Evolutionary conservation across 2,113 vertebrate species (phyloP).

Genomic region (Tragelaphus buxtoni): DNA sequence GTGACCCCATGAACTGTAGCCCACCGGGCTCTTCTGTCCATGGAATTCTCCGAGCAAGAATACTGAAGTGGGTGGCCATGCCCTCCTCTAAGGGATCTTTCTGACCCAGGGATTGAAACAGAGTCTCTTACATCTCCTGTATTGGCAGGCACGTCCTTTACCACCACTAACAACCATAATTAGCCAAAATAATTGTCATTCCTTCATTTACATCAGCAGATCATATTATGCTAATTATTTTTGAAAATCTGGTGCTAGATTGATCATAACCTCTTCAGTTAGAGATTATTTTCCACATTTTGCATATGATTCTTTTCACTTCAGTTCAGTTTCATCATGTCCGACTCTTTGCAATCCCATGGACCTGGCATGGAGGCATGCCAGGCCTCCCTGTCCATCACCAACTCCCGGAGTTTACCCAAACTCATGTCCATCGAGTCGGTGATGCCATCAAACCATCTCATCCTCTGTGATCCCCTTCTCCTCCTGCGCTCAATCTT

Average conservation of each 20-base stretch:
- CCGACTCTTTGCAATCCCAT: neutral
- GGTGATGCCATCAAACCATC: neutral
- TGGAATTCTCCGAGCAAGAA: neutral
- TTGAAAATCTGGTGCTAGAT: neutral
- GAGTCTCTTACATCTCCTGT: neutral
- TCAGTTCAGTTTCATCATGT: neutral
- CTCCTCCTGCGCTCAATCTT: neutral
- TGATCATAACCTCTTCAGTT: neutral
- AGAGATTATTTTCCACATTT: conserved; percentile 23
- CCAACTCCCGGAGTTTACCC: neutral
- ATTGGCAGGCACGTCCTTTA: neutral
- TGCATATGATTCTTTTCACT: neutral
- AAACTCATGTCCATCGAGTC: neutral
- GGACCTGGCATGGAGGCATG: neutral
- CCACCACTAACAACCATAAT: neutral
- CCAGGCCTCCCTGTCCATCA: neutral
- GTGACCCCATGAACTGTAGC: neutral
- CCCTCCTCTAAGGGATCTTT: neutral
- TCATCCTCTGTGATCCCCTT: neutral
- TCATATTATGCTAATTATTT: neutral
- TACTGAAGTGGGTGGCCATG: neutral
- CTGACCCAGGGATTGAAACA: neutral
- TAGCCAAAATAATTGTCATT: neutral
- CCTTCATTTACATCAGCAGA: neutral
- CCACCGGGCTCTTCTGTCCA: neutral